A percentile compares a stretch with the other conserved stretches of the same genome.
These are phyloP conservation scores for Lycopodina hypogea DNA, from an alignment of 37 sponge, comb jelly and placozoan species.

Conservation along the genomic window DNA sequence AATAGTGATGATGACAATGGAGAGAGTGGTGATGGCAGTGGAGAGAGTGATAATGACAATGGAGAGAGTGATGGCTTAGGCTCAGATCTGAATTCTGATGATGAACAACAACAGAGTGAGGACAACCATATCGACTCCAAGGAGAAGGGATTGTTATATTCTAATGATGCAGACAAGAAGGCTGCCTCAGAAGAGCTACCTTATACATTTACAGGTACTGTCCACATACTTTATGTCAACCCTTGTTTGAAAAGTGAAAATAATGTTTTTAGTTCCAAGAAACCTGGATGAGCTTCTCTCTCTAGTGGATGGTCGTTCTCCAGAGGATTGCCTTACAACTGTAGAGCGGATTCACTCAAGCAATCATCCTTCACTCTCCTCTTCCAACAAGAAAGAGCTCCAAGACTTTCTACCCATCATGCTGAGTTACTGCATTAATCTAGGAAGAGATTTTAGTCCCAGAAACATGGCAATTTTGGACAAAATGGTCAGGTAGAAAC, in stretches of 20 bases:
- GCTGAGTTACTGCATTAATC: constrained; percentile 23
- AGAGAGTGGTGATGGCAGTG: constrained; percentile 32
- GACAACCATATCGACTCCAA: neutral
- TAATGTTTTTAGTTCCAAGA: constrained; percentile 41
- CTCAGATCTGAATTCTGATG: constrained; percentile 53
- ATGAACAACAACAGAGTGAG: constrained; percentile 9
- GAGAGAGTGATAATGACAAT: neutral
- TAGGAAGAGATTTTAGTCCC: neutral
- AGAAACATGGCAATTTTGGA: constrained; percentile 7
- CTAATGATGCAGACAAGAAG: constrained; percentile 6
- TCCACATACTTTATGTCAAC: neutral
- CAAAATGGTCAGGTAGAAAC: constrained; percentile 26
- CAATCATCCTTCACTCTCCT: constrained; percentile 58
- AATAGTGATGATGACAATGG: constrained; percentile 10
- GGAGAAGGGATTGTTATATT: neutral
- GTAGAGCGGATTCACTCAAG: constrained; percentile 59
- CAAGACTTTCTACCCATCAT: constrained; percentile 37
- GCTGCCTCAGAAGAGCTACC: constrained; percentile 48
- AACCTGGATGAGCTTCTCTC: constrained; percentile 28
- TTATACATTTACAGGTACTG: constrained; percentile 41
- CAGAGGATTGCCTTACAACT: constrained; percentile 60
- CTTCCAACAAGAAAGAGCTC: constrained; percentile 56
- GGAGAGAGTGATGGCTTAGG: constrained; percentile 40
- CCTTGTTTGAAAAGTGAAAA: neutral
- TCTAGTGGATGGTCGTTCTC: constrained; percentile 33